Conservation (phyloP, 2,888 invertebrate genomes). For the Sminthurinus aureus region DNA sequence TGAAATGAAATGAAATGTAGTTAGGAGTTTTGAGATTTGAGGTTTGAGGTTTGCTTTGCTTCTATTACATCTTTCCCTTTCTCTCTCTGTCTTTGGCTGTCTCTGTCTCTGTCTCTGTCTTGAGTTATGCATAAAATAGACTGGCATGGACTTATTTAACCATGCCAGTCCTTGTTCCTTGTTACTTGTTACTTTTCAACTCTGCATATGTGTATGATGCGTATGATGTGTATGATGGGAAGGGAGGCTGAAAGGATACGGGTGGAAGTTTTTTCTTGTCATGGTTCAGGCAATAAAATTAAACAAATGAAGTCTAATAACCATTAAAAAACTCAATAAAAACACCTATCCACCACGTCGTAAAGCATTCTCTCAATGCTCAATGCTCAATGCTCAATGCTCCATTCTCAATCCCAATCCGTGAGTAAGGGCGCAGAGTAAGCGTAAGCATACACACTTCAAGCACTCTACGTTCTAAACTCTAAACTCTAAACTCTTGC, state of each 20-base stretch:
- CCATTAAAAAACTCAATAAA: neutral
- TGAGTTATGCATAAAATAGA: neutral
- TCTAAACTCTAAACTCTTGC: neutral
- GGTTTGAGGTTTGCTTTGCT: no score
- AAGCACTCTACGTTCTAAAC: neutral
- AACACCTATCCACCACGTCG: neutral
- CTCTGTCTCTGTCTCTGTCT: neutral
- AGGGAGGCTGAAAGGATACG: no score
- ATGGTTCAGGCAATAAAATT: neutral
- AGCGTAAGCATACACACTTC: neutral
- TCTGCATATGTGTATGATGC: neutral
- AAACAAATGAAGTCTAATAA: conserved; percentile 1
- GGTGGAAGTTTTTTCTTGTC: neutral
- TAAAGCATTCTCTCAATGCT: neutral
- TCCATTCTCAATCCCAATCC: neutral
- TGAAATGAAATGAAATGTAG: neutral
- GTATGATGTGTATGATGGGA: no score
- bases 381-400: no score
- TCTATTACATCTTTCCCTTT: no score
- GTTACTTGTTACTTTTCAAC: neutral
- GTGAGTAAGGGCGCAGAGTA: no score
- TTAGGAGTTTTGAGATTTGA: no score
- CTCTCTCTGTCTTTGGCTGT: no score
- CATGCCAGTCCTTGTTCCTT: neutral
- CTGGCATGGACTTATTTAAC: no score